Evolutionary conservation across 2,797 vertebrate genomes (phyloP), one percentile per base, ranked within the genome.

Genomic region (Microhierax caerulescens): DNA sequence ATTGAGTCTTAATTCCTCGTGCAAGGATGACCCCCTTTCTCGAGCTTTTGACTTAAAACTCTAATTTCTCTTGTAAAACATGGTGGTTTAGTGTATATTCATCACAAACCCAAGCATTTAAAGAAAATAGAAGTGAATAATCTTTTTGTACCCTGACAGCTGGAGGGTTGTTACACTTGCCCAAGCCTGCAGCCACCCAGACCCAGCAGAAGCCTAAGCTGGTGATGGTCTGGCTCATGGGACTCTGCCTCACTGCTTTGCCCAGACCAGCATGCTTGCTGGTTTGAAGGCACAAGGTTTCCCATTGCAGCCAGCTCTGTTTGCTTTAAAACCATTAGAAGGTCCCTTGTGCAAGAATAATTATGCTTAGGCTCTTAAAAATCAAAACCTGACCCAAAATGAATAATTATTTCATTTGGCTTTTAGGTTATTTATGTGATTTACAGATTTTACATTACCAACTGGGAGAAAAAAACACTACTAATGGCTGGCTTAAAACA

Each of bases 401-500:
- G 41, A 95, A 22, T 72, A 88, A 91, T 91, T 93, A 84, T 57
- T 94, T 91, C 48, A 90, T 90, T 95, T 50, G 80, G 45, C 41
- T 94, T 95, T 61, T 43, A 74, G n/a, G 32, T 88, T 95, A 84
- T 96, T 75, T 86, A 77, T 36, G 36, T 48, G 61, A 75, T 85
- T 64, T 88, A 80, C 48, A 63, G 91, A 79, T 70, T 92, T 77
- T 67, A 51, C n/a, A 36, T 23, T 83, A 76, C 36, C 21, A 60
- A 23, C 27, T 69, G 4, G 1, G 51, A 95, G 28, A 1, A 30
- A 48, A 83, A 91, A 75, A 53, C 21, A 20, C 10, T 34, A 14
- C 39, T 90, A 90, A 92, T 73, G 72, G 68, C 64, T 60, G 83
- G 60, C 53, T 87, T 89, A 89, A 85, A 96, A 63, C 30, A 72